These are phyloP conservation scores for Oligia latruncula DNA, from an alignment of 2,888 invertebrate genomes.

Conservation along the genomic window DNA sequence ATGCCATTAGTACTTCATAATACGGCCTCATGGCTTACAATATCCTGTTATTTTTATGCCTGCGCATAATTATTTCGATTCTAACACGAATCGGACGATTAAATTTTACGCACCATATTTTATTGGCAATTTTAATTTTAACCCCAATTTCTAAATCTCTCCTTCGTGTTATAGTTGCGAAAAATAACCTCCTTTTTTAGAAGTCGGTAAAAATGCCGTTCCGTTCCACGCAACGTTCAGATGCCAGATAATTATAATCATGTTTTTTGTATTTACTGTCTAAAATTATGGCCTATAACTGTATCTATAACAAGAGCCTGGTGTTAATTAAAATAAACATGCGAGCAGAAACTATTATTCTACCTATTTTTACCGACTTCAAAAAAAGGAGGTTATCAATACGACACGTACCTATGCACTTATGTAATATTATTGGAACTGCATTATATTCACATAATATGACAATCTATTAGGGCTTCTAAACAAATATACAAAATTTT, in stretches of 20 bases:
- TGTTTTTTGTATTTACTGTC: not conserved
- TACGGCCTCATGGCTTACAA: too few relatives aligned
- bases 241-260: slow-evolving; percentile 6
- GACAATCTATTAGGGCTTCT: too few relatives aligned
- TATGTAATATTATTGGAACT: too few relatives aligned
- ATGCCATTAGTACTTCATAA: too few relatives aligned
- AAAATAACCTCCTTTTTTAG: not conserved
- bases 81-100: not conserved
- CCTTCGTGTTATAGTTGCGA: not conserved
- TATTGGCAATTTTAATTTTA: not conserved
- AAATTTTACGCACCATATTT: not conserved
- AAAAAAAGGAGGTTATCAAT: too few relatives aligned
- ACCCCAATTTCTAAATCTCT: slow-evolving; percentile 14
- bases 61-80: not conserved
- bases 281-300: not conserved
- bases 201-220: not conserved
- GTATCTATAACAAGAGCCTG: not conserved
- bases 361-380: too few relatives aligned
- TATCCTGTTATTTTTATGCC: not conserved
- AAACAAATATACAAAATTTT: too few relatives aligned
- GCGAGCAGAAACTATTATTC: not conserved
- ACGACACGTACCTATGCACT: too few relatives aligned
- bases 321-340: slow-evolving; percentile 12
- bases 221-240: slow-evolving; percentile 17
- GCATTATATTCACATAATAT: too few relatives aligned